Conservation (phyloP, 2,888 invertebrate species). For the Liposcelis brunnea region DNA sequence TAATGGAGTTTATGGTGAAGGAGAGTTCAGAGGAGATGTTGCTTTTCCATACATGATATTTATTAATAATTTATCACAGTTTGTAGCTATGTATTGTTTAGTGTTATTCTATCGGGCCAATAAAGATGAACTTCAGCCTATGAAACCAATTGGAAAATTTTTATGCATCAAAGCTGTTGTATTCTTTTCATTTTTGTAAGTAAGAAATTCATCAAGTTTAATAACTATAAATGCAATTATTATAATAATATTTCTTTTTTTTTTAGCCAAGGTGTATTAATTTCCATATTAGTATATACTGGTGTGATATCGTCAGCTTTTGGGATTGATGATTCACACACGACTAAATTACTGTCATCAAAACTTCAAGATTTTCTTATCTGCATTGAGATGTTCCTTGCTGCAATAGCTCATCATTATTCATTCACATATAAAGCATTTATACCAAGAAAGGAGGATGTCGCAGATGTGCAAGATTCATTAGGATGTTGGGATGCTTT, state of each 20-base stretch:
- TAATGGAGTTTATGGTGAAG: conserved; percentile 75
- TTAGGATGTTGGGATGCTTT: conserved; percentile 57
- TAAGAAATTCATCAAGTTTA: conserved; percentile 20
- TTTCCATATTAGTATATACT: conserved; percentile 70
- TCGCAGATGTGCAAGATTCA: conserved; percentile 20
- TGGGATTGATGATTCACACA: conserved; percentile 45
- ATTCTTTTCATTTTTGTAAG: conserved; percentile 97
- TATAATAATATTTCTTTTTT: conserved; percentile 15
- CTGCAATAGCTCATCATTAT: conserved; percentile 88
- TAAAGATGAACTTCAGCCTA: conserved; percentile 67
- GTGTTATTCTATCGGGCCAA: conserved; percentile 87
- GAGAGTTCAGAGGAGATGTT: conserved; percentile 65
- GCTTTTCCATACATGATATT: conserved; percentile 83
- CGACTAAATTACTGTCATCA: conserved; percentile 57
- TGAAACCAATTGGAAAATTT: conserved; percentile 90
- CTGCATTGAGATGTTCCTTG: conserved; percentile 95
- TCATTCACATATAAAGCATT: conserved; percentile 89
- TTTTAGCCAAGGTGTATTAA: conserved; percentile 78
- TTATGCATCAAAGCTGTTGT: conserved; percentile 94
- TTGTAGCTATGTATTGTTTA: conserved; percentile 90
- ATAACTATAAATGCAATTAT: too few relatives aligned
- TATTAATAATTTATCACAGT: conserved; percentile 82
- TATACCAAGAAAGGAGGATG: conserved; percentile 23
- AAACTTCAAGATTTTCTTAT: conserved; percentile 86
- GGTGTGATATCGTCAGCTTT: conserved; percentile 62